phyloP scores from a whole-genome alignment of 2,888 invertebrate genomes.

The Temnothorax ravouxi region DNA sequence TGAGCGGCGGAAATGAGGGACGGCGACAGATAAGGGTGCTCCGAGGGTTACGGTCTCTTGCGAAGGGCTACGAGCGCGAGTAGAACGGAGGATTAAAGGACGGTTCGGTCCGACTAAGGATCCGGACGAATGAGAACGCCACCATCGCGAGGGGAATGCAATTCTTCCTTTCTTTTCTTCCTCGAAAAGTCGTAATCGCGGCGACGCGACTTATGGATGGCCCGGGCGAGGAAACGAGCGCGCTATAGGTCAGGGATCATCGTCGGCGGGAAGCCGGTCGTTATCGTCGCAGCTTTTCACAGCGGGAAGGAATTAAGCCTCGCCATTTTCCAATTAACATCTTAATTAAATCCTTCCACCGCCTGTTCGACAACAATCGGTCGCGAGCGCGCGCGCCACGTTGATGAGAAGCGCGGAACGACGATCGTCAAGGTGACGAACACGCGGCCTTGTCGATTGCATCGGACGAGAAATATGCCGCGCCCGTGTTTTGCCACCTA shows the following conservation, averaged over 20 bases:
- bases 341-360: constrained; percentile 84
- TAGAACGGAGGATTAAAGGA: constrained; percentile 69
- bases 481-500: constrained; percentile 72
- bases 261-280: constrained; percentile 79
- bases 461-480: constrained; percentile 58
- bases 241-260: constrained; percentile 69
- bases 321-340: constrained; percentile 86
- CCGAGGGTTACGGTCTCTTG: constrained; percentile 67
- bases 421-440: neutral
- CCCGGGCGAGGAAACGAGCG: constrained; percentile 25
- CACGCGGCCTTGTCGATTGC: constrained; percentile 52
- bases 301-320: constrained; percentile 82
- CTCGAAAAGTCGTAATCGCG: constrained; percentile 58
- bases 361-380: constrained; percentile 45
- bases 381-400: constrained; percentile 49
- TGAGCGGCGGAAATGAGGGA: constrained; percentile 64
- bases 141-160: constrained; percentile 29
- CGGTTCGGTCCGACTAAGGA: constrained; percentile 1
- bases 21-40: constrained; percentile 69
- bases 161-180: constrained; percentile 29
- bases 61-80: constrained; percentile 45
- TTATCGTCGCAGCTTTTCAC: constrained; percentile 82
- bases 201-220: constrained; percentile 12
- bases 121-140: constrained; percentile 25
- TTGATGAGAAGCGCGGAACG: constrained; percentile 55